Percentiles rank a stretch among this genome's conserved stretches.
Evolutionary conservation across 2,113 vertebrate species (phyloP).

Genomic region (Aspidoscelis tigris): DNA sequence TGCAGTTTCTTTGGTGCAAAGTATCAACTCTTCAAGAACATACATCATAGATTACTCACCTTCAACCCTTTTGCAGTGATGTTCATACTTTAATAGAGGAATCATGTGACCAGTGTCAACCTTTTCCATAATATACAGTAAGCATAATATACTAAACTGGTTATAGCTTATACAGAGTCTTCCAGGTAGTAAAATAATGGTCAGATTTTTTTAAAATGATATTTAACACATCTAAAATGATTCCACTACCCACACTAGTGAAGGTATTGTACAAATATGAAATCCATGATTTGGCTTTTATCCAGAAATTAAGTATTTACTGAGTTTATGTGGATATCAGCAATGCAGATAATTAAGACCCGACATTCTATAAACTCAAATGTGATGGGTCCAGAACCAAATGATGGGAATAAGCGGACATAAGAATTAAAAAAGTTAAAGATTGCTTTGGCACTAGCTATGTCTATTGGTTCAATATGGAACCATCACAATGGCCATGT

Average conservation of each 20-base stretch:
- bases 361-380: neutral
- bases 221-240: neutral
- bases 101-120: neutral
- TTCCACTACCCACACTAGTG: neutral
- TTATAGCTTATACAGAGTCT: neutral
- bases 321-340: slow-evolving; percentile 35
- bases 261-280: slow-evolving; percentile 34
- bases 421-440: neutral
- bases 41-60: neutral
- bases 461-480: no score
- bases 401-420: neutral
- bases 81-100: no score
- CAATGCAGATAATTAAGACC: neutral
- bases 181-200: neutral
- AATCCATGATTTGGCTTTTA: slow-evolving; percentile 39
- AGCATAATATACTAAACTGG: neutral
- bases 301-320: slow-evolving; percentile 48
- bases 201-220: neutral
- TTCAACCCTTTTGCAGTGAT: neutral
- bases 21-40: neutral
- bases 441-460: neutral
- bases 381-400: neutral
- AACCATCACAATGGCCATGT: no score
- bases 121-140: neutral
- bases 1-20: neutral